Conservation (phyloP, 2,113 vertebrate genomes). For the Solea senegalensis region DNA sequence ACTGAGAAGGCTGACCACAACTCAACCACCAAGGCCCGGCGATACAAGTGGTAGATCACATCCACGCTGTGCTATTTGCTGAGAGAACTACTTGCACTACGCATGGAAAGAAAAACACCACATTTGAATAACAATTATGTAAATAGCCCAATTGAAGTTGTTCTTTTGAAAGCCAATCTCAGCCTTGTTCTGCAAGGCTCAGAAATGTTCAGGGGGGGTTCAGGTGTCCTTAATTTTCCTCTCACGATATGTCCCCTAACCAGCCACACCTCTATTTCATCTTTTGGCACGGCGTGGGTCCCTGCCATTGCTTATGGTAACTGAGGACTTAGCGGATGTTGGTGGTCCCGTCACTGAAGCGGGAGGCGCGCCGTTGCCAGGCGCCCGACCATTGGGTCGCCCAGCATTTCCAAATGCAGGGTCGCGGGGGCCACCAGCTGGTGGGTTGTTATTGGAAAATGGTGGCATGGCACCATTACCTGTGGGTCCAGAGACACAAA, state of each 20-base stretch:
- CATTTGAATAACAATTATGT: constrained; percentile 33
- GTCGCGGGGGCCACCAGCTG: constrained; percentile 74
- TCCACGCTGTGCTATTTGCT: constrained; percentile 34
- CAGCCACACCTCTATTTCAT: constrained; percentile 64
- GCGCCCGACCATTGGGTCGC: constrained; percentile 87
- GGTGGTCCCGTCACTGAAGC: constrained; percentile 66
- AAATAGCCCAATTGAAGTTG: constrained; percentile 20
- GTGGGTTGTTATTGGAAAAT: constrained; percentile 81
- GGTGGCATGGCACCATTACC: constrained; percentile 88
- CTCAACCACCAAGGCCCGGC: constrained; percentile 7
- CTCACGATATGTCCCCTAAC: background rate
- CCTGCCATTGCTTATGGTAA: constrained; percentile 92
- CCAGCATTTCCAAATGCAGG: constrained; percentile 80
- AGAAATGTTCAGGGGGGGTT: background rate
- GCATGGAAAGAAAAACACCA: constrained; percentile 17
- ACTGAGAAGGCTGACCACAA: constrained; percentile 23
- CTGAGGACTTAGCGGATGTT: constrained; percentile 78
- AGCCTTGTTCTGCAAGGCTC: constrained; percentile 10
- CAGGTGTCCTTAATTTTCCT: background rate
- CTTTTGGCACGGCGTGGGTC: constrained; percentile 93
- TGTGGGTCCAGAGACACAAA: constrained; percentile 50
- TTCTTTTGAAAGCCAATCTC: constrained; percentile 12
- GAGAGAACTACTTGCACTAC: constrained; percentile 23
- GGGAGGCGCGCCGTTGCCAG: constrained; percentile 79
- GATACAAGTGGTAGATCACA: constrained; percentile 23